phyloP scores from a whole-genome alignment of 2,797 vertebrate genomes.

The Centropyge bicolor region DNA sequence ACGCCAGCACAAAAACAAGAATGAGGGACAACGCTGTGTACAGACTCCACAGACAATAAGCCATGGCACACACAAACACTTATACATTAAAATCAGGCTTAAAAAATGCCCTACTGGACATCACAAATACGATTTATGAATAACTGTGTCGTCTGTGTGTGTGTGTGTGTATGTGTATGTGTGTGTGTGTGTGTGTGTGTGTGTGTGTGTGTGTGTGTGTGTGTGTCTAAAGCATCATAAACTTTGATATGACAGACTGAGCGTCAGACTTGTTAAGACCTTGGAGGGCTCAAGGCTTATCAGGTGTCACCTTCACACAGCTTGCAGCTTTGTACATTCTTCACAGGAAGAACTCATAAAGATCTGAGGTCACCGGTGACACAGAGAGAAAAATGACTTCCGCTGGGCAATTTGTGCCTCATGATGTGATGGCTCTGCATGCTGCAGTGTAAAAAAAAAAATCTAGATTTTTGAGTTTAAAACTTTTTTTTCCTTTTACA shows the following conservation, averaged over 20 bases:
- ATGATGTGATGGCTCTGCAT: not conserved
- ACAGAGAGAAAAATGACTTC: conserved; percentile 2
- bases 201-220: conserved; percentile 28
- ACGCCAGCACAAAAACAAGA: conserved; percentile 13
- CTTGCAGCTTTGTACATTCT: conserved; percentile 38
- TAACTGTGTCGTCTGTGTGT: conserved; percentile 7
- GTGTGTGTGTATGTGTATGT: too few species aligned
- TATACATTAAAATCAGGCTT: conserved; percentile 26
- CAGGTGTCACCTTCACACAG: conserved; percentile 43
- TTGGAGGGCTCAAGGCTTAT: conserved; percentile 31
- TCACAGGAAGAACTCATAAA: conserved; percentile 35
- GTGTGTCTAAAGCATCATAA: conserved; percentile 38
- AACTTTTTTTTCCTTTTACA: too few species aligned
- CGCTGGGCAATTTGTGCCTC: conserved; percentile 4
- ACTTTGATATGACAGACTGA: conserved; percentile 51
- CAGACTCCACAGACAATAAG: not conserved
- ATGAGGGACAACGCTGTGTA: not conserved
- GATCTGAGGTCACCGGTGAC: conserved; percentile 8
- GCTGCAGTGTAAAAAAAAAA: not conserved
- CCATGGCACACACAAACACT: conserved; percentile 9
- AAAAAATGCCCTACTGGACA: conserved; percentile 27
- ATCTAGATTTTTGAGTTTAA: not conserved
- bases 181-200: conserved; percentile 35
- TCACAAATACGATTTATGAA: conserved; percentile 32
- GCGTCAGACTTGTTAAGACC: conserved; percentile 21